Base-by-base conservation (phyloP, 1,140 invertebrate species). In the Pseudomyrmex gracilis region DNA sequence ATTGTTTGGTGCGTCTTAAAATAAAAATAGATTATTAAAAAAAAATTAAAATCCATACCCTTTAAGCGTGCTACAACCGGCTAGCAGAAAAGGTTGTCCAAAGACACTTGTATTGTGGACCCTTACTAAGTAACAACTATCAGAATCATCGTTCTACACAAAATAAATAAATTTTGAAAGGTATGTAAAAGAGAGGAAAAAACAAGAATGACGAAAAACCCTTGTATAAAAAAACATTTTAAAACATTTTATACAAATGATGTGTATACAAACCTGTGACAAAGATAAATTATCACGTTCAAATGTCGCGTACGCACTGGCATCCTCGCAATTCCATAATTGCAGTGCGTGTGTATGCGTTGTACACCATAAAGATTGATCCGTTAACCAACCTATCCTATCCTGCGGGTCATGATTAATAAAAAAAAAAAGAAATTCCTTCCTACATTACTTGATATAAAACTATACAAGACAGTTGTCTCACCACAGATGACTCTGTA, bases 401-500 rank as follows among this genome's bases (percentile, higher is more conserved):
- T 94, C 94, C 94, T 94, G 87, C 86, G 89, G 53, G 22, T 22
- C 1, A 58, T n/a, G 20, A 57, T 8, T 0, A 5, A 34, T 45
- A 51, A 47, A 4, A 80, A 74, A 73, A 85, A 45, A 5, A 17
- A 45, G 3, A 17, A 43, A 53, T 45, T 67, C 20, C 15, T 76
- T 17, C 10, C 17, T 20, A 22, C 8, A 51, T 58, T 13, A 64
- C 13, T 22, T 70, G 55, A 61, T 51, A 15, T 20, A 45, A 76
- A 57, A 45, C 15, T 49, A 43, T 2, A 53, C 2, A n/a, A 15
- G n/a, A 45, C 67, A 55, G 82, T 60, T 64, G 68, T 78, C 93
- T 93, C 91, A 97, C 97, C 66, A 98, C 96, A 55, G 97, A 97
- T 76, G 96, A 97, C 90, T 98, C 97, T 12, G 97, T 96, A 92